Base-by-base conservation (phyloP, 2,888 invertebrate genomes). In the Folsomia manolachei region DNA sequence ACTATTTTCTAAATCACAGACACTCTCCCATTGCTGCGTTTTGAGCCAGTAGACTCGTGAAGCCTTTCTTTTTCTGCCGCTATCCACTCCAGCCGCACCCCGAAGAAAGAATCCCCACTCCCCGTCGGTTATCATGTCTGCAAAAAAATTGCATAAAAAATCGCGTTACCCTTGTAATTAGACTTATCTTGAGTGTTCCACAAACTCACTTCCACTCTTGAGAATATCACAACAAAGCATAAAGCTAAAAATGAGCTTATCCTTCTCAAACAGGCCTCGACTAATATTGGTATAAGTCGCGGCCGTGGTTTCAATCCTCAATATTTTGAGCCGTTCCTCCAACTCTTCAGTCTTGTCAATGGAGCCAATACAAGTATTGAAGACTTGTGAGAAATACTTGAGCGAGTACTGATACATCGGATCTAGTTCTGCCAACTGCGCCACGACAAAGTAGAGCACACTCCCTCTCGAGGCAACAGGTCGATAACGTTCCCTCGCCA, bases 321-420 rank as follows among this genome's bases (percentile, higher is more conserved):
- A 85, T 73, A 88, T 89, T 23, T 88, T 84, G 27, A 95, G 85
- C 14, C 95, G 88, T 14, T 85, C 84, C 27, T 89, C 88, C 9
- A 94, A 85, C 26, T 89, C 85, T 79, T 88, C 87, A 66, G 86
- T 85, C 69, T 89, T 90, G 81, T 90, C 91, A 78, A 85, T 86
- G 60, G 86, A 83, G 76, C 84, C 84, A 78, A 87, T 85, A 81
- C 86, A 87, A 86, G 86, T 86, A 81, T 90, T 91, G 82, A 95
- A 92, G 1, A 95, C 88, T 83, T 89, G 89, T 78, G 88, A 92
- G 82, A 95, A 96, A 86, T 95, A 95, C 81, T 92, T 94, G 52
- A 96, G 86, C 0, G 95, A 95, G 85, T 92, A 96, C 84, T 97
- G 96, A 84, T 97, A 97, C 96, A 96, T 96, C 0, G 95, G 93